Evolutionary conservation across 2,888 invertebrate species (phyloP).

Genomic region (Cryptus viduatorius): DNA sequence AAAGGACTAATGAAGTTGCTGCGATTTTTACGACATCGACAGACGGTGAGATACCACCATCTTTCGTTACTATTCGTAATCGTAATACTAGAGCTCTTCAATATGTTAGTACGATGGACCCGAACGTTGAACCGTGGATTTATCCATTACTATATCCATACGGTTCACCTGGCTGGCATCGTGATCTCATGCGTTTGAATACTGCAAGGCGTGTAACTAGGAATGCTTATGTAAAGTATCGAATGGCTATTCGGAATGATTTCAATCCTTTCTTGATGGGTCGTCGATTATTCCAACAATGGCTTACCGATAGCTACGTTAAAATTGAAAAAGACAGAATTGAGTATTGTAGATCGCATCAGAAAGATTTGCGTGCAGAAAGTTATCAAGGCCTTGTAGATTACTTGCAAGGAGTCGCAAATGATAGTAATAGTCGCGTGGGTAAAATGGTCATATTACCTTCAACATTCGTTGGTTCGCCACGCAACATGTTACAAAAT

Average conservation of each 20-base stretch:
- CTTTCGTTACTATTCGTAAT: slow-evolving; percentile 61
- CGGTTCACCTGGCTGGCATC: slow-evolving; percentile 64
- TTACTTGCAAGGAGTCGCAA: neutral
- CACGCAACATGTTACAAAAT: slow-evolving; percentile 4
- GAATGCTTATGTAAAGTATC: slow-evolving; percentile 56
- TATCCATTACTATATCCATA: slow-evolving; percentile 40
- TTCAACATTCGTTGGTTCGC: neutral
- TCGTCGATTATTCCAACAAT: slow-evolving; percentile 24
- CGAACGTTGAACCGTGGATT: slow-evolving; percentile 24
- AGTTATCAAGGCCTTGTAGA: neutral
- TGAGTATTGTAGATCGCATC: neutral
- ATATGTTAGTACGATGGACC: slow-evolving; percentile 64
- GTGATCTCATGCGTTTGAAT: slow-evolving; percentile 39
- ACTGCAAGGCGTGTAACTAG: slow-evolving; percentile 41
- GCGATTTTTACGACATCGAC: slow-evolving; percentile 64
- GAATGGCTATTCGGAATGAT: slow-evolving; percentile 54
- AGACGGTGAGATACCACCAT: slow-evolving; percentile 67
- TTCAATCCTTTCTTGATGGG: slow-evolving; percentile 53
- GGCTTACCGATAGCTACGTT: neutral
- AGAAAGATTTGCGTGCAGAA: neutral
- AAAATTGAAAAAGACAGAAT: neutral
- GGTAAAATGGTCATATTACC: slow-evolving; percentile 9
- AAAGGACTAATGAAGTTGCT: slow-evolving; percentile 67
- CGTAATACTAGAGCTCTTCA: slow-evolving; percentile 51
- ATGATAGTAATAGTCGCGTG: neutral